Evolutionary conservation across 2,113 vertebrate species (phyloP).

Genomic region (Thryonomys swinderianus): DNA sequence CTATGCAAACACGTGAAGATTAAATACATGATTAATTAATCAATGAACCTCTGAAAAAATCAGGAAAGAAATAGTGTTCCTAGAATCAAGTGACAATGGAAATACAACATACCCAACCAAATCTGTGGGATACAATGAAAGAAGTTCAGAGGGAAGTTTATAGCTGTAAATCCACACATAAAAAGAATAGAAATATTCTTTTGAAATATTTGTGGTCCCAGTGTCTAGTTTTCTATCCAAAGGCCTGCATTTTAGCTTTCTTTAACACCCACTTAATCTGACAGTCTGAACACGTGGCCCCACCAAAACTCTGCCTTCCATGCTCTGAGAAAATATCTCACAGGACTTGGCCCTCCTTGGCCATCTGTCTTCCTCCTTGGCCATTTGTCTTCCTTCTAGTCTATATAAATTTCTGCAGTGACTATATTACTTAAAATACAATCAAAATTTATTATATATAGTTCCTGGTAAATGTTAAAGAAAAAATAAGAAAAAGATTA

Average conservation of each 20-base stretch:
- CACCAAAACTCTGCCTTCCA: too few species aligned
- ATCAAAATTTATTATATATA: too few species aligned
- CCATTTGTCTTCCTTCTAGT: too few species aligned
- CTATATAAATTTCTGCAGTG: too few species aligned
- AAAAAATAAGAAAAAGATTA: not conserved
- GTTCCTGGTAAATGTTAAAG: too few species aligned
- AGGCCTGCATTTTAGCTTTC: too few species aligned
- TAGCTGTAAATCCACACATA: not conserved
- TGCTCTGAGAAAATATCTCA: too few species aligned
- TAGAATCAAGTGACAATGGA: not conserved
- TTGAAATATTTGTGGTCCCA: too few species aligned
- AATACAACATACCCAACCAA: not conserved
- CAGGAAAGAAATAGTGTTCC: not conserved
- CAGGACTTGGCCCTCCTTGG: too few species aligned
- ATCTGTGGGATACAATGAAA: not conserved
- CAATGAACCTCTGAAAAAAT: not conserved
- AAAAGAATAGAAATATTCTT: not conserved
- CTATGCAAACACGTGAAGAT: not conserved
- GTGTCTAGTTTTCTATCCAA: too few species aligned
- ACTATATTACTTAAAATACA: too few species aligned
- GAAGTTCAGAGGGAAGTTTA: not conserved
- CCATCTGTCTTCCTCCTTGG: too few species aligned
- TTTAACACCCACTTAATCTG: slow-evolving; percentile 43
- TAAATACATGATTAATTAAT: not conserved
- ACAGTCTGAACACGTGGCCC: slow-evolving; percentile 36